Conservation (phyloP, 2,113 vertebrate genomes). For the Parotia lawesii region DNA sequence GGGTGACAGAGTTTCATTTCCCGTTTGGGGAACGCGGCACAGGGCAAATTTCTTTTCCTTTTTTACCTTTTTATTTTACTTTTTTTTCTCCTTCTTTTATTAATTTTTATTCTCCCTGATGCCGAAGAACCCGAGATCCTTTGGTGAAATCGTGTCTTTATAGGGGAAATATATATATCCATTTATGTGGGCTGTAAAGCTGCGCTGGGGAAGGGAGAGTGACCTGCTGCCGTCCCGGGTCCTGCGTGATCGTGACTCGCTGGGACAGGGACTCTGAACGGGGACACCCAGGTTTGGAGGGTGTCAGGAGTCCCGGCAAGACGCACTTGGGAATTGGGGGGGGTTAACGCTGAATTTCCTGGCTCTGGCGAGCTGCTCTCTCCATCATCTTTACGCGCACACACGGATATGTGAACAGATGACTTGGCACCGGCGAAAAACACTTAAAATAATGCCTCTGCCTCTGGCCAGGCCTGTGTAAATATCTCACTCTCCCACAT, state of each 20-base stretch:
- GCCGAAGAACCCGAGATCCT: neutral
- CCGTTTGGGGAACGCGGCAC: accelerated
- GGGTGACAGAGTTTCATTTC: accelerated
- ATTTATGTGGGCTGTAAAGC: constrained; percentile 41
- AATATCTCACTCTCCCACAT: constrained; percentile 58
- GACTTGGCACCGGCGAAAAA: constrained; percentile 27
- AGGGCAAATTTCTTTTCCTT: neutral
- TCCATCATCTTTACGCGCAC: constrained; percentile 40
- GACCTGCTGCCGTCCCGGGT: accelerated
- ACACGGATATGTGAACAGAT: constrained; percentile 30
- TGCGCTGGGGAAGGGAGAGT: neutral
- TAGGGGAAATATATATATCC: constrained; percentile 44
- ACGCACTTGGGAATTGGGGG: accelerated
- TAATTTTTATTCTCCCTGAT: neutral
- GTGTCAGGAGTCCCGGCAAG: neutral
- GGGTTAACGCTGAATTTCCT: neutral
- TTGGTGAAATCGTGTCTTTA: neutral
- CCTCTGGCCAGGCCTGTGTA: constrained; percentile 52
- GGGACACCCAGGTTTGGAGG: neutral
- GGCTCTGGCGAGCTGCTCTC: neutral
- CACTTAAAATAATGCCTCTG: constrained; percentile 55
- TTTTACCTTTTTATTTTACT: accelerated
- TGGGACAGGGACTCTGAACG: neutral
- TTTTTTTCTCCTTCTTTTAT: neutral
- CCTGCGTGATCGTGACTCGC: accelerated